Evolutionary conservation across 1,140 invertebrate genomes (phyloP).

Genomic region (Leptopilina clavipes): DNA sequence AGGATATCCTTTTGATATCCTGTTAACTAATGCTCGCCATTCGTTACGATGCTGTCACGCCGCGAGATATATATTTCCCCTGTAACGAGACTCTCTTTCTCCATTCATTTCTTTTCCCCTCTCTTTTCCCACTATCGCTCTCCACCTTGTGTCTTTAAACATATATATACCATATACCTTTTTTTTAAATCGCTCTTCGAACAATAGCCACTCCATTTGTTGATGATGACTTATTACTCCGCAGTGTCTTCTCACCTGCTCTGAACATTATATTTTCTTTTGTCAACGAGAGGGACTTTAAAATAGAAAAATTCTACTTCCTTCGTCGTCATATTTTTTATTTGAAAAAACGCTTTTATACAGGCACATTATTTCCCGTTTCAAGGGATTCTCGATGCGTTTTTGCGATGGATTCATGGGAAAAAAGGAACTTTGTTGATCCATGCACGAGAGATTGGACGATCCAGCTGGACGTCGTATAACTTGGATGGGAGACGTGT

Average conservation of each 20-base stretch:
- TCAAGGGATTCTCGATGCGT: not conserved
- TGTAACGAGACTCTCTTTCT: constrained; percentile 61
- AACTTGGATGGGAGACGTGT: constrained; percentile 24
- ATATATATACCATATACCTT: too few species aligned
- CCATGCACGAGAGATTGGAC: constrained; percentile 33
- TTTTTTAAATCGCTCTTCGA: not conserved
- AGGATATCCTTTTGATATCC: constrained; percentile 75
- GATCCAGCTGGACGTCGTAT: constrained; percentile 32
- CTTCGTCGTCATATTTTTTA: too few species aligned
- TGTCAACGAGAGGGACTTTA: too few species aligned
- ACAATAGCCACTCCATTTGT: constrained; percentile 27
- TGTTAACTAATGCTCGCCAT: constrained; percentile 75
- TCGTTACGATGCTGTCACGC: constrained; percentile 70
- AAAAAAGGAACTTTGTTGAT: constrained; percentile 27
- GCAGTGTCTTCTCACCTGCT: constrained; percentile 28
- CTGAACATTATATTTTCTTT: too few species aligned
- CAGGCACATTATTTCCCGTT: constrained; percentile 8
- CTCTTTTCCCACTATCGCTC: not conserved
- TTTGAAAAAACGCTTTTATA: not conserved
- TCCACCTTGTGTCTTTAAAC: not conserved
- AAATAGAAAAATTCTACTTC: too few species aligned
- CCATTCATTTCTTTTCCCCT: constrained; percentile 39
- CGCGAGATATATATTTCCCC: constrained; percentile 59
- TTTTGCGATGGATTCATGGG: constrained; percentile 26
- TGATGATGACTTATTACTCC: too few species aligned